phyloP scores from a whole-genome alignment of 2,797 vertebrate genomes.

The Enteromius thamalakanensis region DNA sequence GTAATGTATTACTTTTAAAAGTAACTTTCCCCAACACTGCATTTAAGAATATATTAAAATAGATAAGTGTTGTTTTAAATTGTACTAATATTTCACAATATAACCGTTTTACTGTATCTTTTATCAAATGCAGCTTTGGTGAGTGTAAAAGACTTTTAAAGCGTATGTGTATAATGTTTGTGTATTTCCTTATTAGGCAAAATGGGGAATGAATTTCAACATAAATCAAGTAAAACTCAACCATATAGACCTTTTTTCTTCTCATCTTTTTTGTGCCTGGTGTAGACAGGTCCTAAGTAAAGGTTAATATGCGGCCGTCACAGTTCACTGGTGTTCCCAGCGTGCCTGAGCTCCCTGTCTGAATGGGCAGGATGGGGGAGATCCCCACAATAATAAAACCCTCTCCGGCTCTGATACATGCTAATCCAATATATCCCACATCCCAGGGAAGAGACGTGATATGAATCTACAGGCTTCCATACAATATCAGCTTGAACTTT shows the following conservation, averaged over 20 bases:
- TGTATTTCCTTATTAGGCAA: background rate
- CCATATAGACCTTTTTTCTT: background rate
- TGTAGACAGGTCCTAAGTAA: background rate
- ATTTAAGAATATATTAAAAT: too few relatives aligned
- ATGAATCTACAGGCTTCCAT: constrained; percentile 45
- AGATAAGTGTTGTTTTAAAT: background rate
- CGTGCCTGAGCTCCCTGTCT: constrained; percentile 53
- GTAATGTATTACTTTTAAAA: too few relatives aligned
- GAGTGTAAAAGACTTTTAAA: background rate
- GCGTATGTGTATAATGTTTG: background rate
- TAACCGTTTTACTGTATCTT: background rate
- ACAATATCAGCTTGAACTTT: constrained; percentile 31
- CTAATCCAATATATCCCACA: constrained; percentile 29
- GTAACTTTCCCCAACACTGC: too few relatives aligned
- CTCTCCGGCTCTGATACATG: constrained; percentile 40
- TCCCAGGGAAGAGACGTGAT: constrained; percentile 40
- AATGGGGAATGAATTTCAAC: background rate
- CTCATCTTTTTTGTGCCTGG: background rate
- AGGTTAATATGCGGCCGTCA: constrained; percentile 28
- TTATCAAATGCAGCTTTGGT: background rate
- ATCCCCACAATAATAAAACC: constrained; percentile 53
- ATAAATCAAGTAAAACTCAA: background rate
- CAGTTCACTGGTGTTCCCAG: constrained; percentile 41
- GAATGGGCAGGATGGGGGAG: constrained; percentile 53
- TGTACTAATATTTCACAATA: background rate